Evolutionary conservation across 2,113 vertebrate genomes (phyloP).

Genomic region (Aplodontia rufa): DNA sequence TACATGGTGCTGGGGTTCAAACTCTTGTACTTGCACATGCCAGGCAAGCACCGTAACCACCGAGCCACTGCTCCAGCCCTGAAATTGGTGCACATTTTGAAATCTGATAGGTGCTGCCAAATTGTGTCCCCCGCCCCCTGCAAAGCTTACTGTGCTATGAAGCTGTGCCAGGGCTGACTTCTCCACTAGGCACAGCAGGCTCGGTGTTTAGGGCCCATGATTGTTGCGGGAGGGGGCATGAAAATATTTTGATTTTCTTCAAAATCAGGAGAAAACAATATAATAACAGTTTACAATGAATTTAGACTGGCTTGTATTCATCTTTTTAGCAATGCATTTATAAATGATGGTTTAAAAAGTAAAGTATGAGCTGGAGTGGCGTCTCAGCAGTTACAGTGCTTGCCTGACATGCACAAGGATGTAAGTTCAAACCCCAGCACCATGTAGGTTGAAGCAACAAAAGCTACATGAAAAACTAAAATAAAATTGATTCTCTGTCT

Average conservation of each 20-base stretch:
- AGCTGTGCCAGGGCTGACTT: background rate
- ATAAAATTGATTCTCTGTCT: no score
- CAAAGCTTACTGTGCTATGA: background rate
- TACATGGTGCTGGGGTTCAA: no score
- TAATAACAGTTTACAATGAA: background rate
- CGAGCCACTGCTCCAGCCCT: no score
- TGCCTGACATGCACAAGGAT: no score
- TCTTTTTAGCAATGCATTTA: background rate
- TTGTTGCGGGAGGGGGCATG: background rate
- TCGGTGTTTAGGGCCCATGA: background rate
- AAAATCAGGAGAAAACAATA: constrained; percentile 18
- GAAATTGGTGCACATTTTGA: background rate
- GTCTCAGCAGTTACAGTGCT: no score
- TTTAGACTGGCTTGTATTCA: background rate
- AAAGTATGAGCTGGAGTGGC: no score
- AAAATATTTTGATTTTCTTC: constrained; percentile 13
- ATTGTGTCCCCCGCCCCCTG: background rate
- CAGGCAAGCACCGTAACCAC: no score
- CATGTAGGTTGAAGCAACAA: no score
- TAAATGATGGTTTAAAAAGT: background rate
- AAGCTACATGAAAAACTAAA: no score
- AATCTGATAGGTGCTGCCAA: background rate
- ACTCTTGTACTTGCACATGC: no score
- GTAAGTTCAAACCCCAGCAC: no score
- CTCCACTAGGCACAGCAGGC: background rate